Base-by-base conservation (phyloP, 2,113 vertebrate species). In the Macquaria ambigua region DNA sequence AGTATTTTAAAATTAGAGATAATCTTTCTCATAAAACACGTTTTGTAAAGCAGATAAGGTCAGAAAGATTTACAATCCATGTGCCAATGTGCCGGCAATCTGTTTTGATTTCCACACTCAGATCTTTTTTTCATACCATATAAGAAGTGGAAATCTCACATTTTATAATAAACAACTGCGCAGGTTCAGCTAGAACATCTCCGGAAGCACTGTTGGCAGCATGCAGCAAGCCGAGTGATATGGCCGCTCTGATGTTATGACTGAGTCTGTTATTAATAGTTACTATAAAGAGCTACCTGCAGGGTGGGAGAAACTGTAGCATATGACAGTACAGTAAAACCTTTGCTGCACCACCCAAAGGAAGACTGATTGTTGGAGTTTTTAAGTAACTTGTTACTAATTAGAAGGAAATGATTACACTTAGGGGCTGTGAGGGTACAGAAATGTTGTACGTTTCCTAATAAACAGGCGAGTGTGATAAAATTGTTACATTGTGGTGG, bases 261-360 rank as follows among this genome's bases (percentile, higher is more conserved):
- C 37, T 34, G 4, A 37, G 21, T 23, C 62, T 50, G 61, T 46
- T 77, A 74, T 68, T 77, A 61, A 78, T 78, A 73, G 84, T 55
- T 58, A 5, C 63, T 72, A 39, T 61, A 59, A 82, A 43, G 62
- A 2, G 16, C 64, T 53, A 41, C 39, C 16, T 39, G 52, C 50
- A 52, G 39, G 52, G 59, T 61, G 58, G n/a, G 46, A 39, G 48
- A 59, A 16, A 41, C 70, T 18, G 9, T 6, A 66, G 66, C 70
- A 55, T 58, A 55, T 7, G 34, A 48, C 71, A 25, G 37, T 9
- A 25, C 43, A 76, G 59, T 34, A 4, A 50, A 62, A 48, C 16
- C 20, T 23, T 31, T 37, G 8, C 21, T 18, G 3, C 74, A 39
- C 20, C 12, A 15, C 43, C 8, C 4, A 20, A 37, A 34, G 6